Percentiles rank a stretch among this genome's conserved stretches.
Conservation (phyloP, 2,888 invertebrate genomes). For the Athalia circularis region DNA sequence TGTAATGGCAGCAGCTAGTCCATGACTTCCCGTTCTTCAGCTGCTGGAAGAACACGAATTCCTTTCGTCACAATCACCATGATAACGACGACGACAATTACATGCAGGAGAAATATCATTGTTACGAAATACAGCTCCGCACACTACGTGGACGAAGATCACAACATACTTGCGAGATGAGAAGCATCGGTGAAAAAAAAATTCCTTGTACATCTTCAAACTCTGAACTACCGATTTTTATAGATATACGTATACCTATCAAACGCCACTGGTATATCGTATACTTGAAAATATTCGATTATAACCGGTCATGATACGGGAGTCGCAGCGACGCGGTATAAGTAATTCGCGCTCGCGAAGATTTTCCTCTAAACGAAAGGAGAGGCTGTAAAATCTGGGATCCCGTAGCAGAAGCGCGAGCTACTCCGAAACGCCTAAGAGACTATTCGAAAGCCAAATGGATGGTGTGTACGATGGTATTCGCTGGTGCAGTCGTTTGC, state of each 20-base stretch:
- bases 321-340: too few species aligned
- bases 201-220: too few species aligned
- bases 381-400: conserved; percentile 9
- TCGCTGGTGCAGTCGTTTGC: not conserved
- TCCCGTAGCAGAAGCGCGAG: not conserved
- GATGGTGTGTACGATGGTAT: not conserved
- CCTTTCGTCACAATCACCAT: conserved; percentile 28
- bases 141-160: not conserved
- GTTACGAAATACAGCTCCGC: too few species aligned
- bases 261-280: too few species aligned
- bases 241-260: too few species aligned
- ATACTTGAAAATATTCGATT: too few species aligned
- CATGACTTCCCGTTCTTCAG: conserved; percentile 65
- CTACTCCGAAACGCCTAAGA: not conserved
- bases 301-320: too few species aligned
- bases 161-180: not conserved
- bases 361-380: not conserved
- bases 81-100: not conserved
- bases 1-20: conserved; percentile 61
- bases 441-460: conserved; percentile 9
- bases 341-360: not conserved
- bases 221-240: too few species aligned
- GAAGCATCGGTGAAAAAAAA: too few species aligned
- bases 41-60: conserved; percentile 62
- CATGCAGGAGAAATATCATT: not conserved